phyloP scores from a whole-genome alignment of 2,888 invertebrate genomes.

The Dromius quadrimaculatus region DNA sequence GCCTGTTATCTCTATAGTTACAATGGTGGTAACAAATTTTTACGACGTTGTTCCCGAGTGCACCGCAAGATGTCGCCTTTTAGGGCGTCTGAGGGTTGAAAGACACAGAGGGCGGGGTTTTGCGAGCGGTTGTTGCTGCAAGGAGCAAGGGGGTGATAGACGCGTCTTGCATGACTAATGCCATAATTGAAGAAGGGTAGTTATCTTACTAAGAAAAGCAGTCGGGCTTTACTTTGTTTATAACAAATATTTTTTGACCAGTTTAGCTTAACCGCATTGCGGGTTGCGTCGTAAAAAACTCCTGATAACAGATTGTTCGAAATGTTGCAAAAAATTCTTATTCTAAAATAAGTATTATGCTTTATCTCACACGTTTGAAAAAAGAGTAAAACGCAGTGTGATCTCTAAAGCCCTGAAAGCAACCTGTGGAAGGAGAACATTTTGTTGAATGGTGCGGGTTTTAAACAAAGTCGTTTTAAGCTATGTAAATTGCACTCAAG shows the following conservation, averaged over 20 bases:
- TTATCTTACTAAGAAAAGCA: too few species aligned
- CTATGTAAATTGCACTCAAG: conserved; percentile 34
- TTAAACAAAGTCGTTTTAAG: conserved; percentile 33
- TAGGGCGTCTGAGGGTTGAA: background rate
- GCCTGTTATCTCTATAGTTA: conserved; percentile 29
- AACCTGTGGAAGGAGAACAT: conserved; percentile 16
- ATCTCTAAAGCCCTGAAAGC: too few species aligned
- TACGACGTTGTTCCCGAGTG: conserved; percentile 19
- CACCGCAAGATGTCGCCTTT: conserved; percentile 23
- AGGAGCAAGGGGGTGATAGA: background rate
- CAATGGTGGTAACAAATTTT: conserved; percentile 30
- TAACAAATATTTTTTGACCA: too few species aligned
- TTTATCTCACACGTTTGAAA: too few species aligned
- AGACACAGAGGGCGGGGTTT: background rate
- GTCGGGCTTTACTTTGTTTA: too few species aligned
- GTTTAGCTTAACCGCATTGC: too few species aligned
- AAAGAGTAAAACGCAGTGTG: too few species aligned
- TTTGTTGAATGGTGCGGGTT: too few species aligned
- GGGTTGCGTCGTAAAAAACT: too few species aligned
- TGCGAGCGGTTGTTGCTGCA: background rate
- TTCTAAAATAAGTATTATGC: too few species aligned
- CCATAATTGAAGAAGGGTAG: conserved; percentile 10
- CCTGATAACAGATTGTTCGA: too few species aligned
- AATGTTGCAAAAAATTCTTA: too few species aligned
- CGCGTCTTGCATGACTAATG: conserved; percentile 28